These are phyloP conservation scores for Alosa sapidissima DNA, from an alignment of 2,797 vertebrate genomes.

Conservation along the genomic window DNA sequence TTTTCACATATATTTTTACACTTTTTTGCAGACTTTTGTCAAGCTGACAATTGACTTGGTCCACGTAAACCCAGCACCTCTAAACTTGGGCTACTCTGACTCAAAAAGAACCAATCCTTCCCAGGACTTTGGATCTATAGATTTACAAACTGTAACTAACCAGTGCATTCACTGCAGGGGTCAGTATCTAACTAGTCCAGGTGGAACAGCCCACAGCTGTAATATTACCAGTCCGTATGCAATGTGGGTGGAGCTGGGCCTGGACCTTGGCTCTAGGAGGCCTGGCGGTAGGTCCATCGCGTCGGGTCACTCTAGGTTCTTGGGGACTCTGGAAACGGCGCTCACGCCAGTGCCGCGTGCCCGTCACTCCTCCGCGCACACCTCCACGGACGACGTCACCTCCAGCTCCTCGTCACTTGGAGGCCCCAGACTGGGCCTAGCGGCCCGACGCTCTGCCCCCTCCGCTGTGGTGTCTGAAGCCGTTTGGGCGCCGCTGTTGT, in stretches of 20 bases:
- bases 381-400: slow-evolving; percentile 30
- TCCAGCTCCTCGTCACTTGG: slow-evolving; percentile 54
- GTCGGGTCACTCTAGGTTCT: not conserved
- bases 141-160: not conserved
- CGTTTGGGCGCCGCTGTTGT: not conserved
- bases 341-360: not conserved
- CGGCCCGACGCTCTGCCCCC: not conserved
- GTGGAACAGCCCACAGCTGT: not conserved
- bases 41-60: not conserved
- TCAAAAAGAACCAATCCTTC: not conserved
- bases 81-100: not conserved
- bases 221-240: not conserved
- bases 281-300: not conserved
- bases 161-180: not conserved
- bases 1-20: not conserved
- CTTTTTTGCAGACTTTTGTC: not conserved
- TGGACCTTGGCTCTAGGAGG: not conserved
- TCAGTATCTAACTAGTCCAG: not conserved
- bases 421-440: slow-evolving; percentile 51
- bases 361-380: slow-evolving; percentile 8
- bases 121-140: not conserved
- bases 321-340: not conserved
- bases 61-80: not conserved
- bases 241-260: not conserved
- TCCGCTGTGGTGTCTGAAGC: not conserved